These are phyloP conservation scores for Paracanthobrama guichenoti DNA, from an alignment of 2,113 vertebrate genomes.

Conservation along the genomic window DNA sequence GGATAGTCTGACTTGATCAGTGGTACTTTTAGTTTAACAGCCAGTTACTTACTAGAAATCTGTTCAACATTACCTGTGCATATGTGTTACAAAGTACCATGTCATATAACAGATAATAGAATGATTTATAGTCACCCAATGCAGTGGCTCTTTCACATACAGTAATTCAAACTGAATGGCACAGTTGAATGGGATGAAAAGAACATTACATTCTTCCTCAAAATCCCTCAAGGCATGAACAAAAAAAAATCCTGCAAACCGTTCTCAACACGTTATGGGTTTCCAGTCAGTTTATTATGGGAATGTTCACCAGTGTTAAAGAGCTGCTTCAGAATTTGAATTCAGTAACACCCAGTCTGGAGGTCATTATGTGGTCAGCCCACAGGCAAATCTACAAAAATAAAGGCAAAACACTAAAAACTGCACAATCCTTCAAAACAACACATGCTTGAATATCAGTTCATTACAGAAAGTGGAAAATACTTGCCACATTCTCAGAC, in stretches of 20 bases:
- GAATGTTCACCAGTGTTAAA: background rate
- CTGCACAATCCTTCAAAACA: background rate
- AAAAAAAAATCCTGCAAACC: background rate
- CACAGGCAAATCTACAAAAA: background rate
- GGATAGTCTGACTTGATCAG: background rate
- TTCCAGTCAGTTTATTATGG: background rate
- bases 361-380: background rate
- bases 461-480: conserved; percentile 1
- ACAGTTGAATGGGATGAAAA: background rate
- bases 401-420: background rate
- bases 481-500: conserved; percentile 17
- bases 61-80: background rate
- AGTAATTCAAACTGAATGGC: background rate
- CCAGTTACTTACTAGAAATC: background rate
- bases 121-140: background rate
- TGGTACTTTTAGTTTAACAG: background rate
- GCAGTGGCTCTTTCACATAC: background rate
- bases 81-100: background rate
- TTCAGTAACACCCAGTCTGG: background rate
- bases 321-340: background rate
- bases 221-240: background rate
- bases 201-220: background rate
- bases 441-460: conserved; percentile 24
- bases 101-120: background rate
- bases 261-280: background rate